Percentiles rank a stretch among this genome's conserved stretches.
These are phyloP conservation scores for Geotrupes spiniger DNA, from an alignment of 2,888 invertebrate genomes.

Conservation along the genomic window DNA sequence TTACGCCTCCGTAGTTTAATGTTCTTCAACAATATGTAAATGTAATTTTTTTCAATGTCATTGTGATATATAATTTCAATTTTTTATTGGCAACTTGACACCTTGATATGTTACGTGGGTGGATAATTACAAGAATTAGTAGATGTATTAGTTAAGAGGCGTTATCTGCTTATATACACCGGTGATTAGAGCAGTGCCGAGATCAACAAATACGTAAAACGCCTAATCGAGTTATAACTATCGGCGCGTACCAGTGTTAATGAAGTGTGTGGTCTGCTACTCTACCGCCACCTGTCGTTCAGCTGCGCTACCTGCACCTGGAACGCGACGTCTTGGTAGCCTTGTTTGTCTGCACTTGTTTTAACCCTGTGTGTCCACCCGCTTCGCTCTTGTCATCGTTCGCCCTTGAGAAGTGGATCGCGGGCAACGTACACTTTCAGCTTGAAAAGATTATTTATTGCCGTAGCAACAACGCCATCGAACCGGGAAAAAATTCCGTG, in stretches of 20 bases:
- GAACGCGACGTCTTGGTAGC: constrained; percentile 23
- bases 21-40: too few relatives aligned
- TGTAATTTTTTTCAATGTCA: too few relatives aligned
- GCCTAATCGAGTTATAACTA: constrained; percentile 36
- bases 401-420: constrained; percentile 1
- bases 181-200: constrained; percentile 4
- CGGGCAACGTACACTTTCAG: neutral
- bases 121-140: constrained; percentile 2
- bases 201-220: constrained; percentile 20
- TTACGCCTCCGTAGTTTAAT: too few relatives aligned
- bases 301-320: constrained; percentile 34
- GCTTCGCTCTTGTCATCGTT: neutral
- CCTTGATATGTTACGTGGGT: neutral
- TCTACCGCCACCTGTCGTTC: constrained; percentile 38
- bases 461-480: neutral
- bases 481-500: neutral
- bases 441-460: neutral
- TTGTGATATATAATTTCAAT: too few relatives aligned
- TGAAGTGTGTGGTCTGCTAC: constrained; percentile 36
- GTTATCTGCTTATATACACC: constrained; percentile 6
- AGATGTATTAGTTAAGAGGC: constrained; percentile 3
- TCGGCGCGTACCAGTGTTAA: constrained; percentile 31
- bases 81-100: too few relatives aligned
- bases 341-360: constrained; percentile 24
- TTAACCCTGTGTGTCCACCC: constrained; percentile 10